Percentiles rank a stretch among this genome's conserved stretches.
These are phyloP conservation scores for Poeciliopsis turrubarensis DNA, from an alignment of 2,113 vertebrate species.

Conservation along the genomic window DNA sequence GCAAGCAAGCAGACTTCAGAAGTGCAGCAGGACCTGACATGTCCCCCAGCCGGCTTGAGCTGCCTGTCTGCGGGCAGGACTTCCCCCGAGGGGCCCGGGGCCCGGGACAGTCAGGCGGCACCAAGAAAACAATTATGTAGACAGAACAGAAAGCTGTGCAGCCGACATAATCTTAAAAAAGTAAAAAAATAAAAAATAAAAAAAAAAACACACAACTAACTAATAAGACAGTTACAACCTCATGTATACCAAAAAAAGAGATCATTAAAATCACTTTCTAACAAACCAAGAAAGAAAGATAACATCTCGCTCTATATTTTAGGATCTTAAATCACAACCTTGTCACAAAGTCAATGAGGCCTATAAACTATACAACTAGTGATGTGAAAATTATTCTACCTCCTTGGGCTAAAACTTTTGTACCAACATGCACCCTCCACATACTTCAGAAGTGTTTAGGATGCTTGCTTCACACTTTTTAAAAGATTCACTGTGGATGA, in stretches of 20 bases:
- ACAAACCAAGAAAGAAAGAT: neutral
- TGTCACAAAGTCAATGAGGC: constrained; percentile 25
- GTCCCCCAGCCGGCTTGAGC: constrained; percentile 73
- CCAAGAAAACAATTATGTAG: constrained; percentile 78
- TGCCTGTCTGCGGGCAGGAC: constrained; percentile 80
- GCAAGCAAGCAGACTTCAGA: constrained; percentile 78
- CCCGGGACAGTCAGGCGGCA: constrained; percentile 75
- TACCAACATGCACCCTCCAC: constrained; percentile 45
- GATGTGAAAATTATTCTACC: constrained; percentile 44
- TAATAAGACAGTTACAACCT: neutral
- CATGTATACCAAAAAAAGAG: neutral
- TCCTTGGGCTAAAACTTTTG: constrained; percentile 53
- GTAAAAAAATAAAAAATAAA: neutral
- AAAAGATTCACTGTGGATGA: neutral
- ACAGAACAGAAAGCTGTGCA: constrained; percentile 51
- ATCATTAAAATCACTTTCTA: neutral
- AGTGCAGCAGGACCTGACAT: constrained; percentile 77
- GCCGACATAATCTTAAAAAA: constrained; percentile 20
- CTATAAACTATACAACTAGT: constrained; percentile 16
- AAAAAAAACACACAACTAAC: no score
- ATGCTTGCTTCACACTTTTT: constrained; percentile 18
- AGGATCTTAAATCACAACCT: constrained; percentile 8
- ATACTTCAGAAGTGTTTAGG: constrained; percentile 23
- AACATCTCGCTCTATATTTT: neutral
- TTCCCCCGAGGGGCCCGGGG: constrained; percentile 70